Base-by-base conservation (phyloP, 2,797 vertebrate species). In the Acanthiza pusilla region DNA sequence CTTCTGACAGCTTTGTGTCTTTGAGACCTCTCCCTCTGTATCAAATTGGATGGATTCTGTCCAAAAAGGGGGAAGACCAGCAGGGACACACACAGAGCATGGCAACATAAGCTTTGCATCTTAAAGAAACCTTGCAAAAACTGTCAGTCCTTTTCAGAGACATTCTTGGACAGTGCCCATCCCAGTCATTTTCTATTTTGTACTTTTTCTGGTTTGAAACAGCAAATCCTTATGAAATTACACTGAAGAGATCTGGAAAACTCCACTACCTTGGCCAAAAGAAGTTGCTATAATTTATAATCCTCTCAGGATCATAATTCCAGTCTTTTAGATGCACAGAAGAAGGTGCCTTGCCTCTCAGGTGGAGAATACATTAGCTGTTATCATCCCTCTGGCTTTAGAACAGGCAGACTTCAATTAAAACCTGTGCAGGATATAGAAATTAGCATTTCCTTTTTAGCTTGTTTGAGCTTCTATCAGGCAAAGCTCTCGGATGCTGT, bases 361-460 rank as follows among this genome's bases (percentile, higher is more conserved):
- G 61, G 51, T 83, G 73, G 70, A 73, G 82, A 91, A 89, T 80
- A 58, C 7, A 62, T 91, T 77, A 88, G 29, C 54, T 83, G 47
- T 60, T 94, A 58, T 61, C 81, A 30, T 60, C 68, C 61, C 57
- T 75, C 51, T 88, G 78, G 72, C 78, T 92, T 94, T 65, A 72
- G 75, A 88, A 88, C 62, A 60, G 66, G 51, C 30, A 68, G 62
- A 54, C 68, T 93, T 78, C 79, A 91, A 93, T 92, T 57, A 94
- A 77, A 83, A 62, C 13, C 72, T 65, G 55, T 30, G n/a, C n/a
- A 36, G 27, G 19, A 14, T 71, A 21, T 6, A 82, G 53, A 77
- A 77, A 83, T 30, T 40, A 80, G 6, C 40, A n/a, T 29, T 83
- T 71, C 30, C 13, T 43, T 89, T 93, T 94, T 25, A 89, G 65